phyloP scores from a whole-genome alignment of 2,888 invertebrate species.

The Tachystola acroxantha region DNA sequence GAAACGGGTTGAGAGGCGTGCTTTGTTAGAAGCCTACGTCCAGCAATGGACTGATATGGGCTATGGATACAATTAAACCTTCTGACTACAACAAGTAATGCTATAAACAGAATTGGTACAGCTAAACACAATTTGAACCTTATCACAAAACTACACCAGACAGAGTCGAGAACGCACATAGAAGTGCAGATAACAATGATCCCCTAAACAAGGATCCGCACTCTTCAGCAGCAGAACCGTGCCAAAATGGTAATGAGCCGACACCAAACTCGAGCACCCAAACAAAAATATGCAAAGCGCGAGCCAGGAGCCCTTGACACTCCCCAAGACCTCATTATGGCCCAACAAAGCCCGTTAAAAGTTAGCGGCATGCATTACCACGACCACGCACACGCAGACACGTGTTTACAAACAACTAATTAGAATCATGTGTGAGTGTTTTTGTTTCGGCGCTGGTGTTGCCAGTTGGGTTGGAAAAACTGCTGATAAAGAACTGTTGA shows the following conservation, averaged over 20 bases:
- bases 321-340: slow-evolving; percentile 58
- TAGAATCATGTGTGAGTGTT: slow-evolving; percentile 50
- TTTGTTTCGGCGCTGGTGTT: slow-evolving; percentile 36
- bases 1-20: too few relatives aligned
- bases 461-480: not conserved
- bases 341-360: slow-evolving; percentile 45
- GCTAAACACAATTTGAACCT: too few relatives aligned
- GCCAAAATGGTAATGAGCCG: slow-evolving; percentile 32
- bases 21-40: too few relatives aligned
- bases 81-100: too few relatives aligned
- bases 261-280: slow-evolving; percentile 30
- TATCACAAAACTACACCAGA: too few relatives aligned
- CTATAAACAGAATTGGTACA: too few relatives aligned
- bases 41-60: too few relatives aligned
- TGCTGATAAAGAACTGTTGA: too few relatives aligned
- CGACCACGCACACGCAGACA: slow-evolving; percentile 31
- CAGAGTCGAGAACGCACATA: not conserved
- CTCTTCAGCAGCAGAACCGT: slow-evolving; percentile 6
- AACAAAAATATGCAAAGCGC: slow-evolving; percentile 57
- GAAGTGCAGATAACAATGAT: not conserved
- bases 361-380: slow-evolving; percentile 23
- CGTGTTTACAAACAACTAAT: slow-evolving; percentile 71
- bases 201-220: not conserved
- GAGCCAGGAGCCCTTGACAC: slow-evolving; percentile 47
- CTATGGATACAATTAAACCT: too few relatives aligned